Evolutionary conservation across 2,888 invertebrate species (phyloP), one percentile per base, ranked within the genome.

Genomic region (Mycogona germanica): DNA sequence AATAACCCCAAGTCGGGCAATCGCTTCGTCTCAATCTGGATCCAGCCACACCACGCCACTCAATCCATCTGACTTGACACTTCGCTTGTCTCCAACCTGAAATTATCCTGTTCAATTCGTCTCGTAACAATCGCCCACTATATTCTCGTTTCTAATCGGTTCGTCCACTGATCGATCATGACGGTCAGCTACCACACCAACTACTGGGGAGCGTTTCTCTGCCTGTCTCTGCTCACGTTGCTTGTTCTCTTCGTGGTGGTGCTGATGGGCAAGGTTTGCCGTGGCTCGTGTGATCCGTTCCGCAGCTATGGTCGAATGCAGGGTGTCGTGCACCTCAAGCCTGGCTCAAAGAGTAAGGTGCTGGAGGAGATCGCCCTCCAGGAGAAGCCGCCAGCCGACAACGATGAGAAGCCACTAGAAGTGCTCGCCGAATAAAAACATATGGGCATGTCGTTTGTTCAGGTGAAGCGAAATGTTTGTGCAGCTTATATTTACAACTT

Each of bases 1-100:
- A 78, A 80, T 61, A 83, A 87, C 57, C 64, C 64, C 2, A 62
- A 63, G 32, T 65, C 65, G 2, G 65, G 65, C 30, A 64, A 65
- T 54, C 56, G 64, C 56, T 64, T 53, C 37, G 55, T 57, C 7
- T 57, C 57, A 21, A 52, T 57, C 40, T 57, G 57, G 57, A 50
- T 57, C 23, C 57, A 57, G 35, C 55, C 57, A 5, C 45, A 47
- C 19, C 57, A 57, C 30, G 26, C 19, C 38, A 52, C 55, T 28
- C 53, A 51, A 26, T 54, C 57, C n/a, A 41, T 57, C 12, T 57
- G 50, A 57, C 9, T n/a, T n/a, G n/a, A n/a, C 25, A 21, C 21
- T 26, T 45, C 3, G 28, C 28, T n/a, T 42, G 7, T 7, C n/a
- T 41, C 25, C 26, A 7, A 6, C n/a, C 45, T 26, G 7, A 9